Evolutionary conservation across 2,888 invertebrate genomes (phyloP), one percentile per base, ranked within the genome.

Genomic region (Parnassius smintheus): DNA sequence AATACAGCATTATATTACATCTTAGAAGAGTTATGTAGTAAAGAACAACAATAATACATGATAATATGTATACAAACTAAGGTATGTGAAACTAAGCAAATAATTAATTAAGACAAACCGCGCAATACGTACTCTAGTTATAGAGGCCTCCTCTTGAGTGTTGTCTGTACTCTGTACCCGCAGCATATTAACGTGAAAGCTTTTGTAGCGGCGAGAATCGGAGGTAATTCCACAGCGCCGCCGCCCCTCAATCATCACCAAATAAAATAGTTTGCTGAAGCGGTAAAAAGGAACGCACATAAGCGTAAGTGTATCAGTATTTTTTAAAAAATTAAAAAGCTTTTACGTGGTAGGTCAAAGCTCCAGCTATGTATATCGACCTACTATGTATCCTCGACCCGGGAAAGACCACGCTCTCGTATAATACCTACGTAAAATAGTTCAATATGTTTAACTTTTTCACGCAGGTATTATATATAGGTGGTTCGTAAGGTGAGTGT

Each of bases 161-260:
- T 13, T 49, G 49, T 49, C 4, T 46, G n/a, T 46, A 22, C 44
- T 49, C 12, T 46, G 46, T 46, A 22, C 44, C 2, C n/a, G 44
- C 42, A 22, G 22, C 50, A 50, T 35, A 42, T 41, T 48, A 35
- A 18, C 12, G 35, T 25, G 35, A 44, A 54, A 35, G 54, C 54
- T 54, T 60, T 49, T 42, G 48, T 18, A 54, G 48, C 42, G 50
- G 44, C 50, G 12, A 11, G 35, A n/a, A 58, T 50, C 58, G 44
- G 58, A 51, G 51, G 25, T 45, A 44, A 35, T 45, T 45, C n/a
- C 44, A n/a, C 13, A 35, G 41, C 59, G 12, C 9, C n/a, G 22
- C 18, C 51, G 45, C 13, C 54, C 44, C 35, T 35, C 3, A 25
- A 51, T 2, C 51, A 13, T 51, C 22, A 12, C 12, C 12, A 25